Evolutionary conservation across 2,113 vertebrate genomes (phyloP), one percentile per base, ranked within the genome.

Genomic region (Calyptomena viridis): DNA sequence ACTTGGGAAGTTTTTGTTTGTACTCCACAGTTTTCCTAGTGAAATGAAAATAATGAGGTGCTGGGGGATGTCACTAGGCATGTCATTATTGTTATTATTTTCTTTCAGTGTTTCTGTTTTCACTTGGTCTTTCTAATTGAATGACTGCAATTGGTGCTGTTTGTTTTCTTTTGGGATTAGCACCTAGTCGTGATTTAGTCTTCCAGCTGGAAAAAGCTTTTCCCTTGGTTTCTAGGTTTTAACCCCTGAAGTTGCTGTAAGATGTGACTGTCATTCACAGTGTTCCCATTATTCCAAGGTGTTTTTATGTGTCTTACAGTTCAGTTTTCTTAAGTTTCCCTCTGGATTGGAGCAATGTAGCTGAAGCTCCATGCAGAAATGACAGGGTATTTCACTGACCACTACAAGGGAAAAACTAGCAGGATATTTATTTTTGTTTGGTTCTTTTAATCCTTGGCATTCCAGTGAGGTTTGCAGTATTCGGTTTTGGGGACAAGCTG

Each of bases 131-230:
- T 89, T 87, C 58, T 88, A 80, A 76, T 85, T 86, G 64, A 66
- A 53, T 77, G 49, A 35, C 73, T 79, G 37, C 4, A 7, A 22
- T 83, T 50, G 72, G 72, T 90, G 31, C 37, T 91, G 59, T 79
- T 88, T 91, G 35, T 77, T 96, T 90, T 63, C 55, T 87, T 94
- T 91, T 46, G 71, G 74, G 71, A 88, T 90, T 90, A 91, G 76
- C 81, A 75, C 33, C 56, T 91, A 42, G 30, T 23, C 91, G 69
- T 68, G 46, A 81, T 75, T 81, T 78, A 56, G 52, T 75, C 30
- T 89, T 95, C n/a, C 55, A 53, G n/a, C 35, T 84, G 62, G 35
- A 78, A 77, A 89, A 91, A 91, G 68, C 39, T 68, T 89, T 87
- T 44, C 68, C 84, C 31, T 31, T 53, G n/a, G n/a, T 40, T 46